Conservation (phyloP, 2,888 invertebrate genomes). For the Leptura quadrifasciata region DNA sequence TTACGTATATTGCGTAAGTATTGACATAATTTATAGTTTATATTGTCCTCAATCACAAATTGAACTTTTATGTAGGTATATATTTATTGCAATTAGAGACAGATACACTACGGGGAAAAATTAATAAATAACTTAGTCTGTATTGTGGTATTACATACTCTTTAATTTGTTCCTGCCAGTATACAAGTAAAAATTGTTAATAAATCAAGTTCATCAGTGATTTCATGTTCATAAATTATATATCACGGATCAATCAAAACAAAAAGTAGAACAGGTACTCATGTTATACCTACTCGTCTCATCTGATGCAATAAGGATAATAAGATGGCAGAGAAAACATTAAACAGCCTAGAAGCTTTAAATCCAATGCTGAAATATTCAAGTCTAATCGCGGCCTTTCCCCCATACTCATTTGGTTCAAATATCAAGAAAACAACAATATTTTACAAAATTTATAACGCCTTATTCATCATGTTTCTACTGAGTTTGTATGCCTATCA, state of each 20-base stretch:
- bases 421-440: not conserved
- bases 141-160: no score
- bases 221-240: not conserved
- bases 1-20: no score
- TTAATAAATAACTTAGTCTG: no score
- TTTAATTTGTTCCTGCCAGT: no score
- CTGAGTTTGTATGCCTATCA: not conserved
- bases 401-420: conserved; percentile 9
- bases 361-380: conserved; percentile 17
- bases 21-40: no score
- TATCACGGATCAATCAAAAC: not conserved
- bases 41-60: no score
- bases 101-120: no score
- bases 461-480: not conserved
- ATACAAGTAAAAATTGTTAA: not conserved
- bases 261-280: not conserved
- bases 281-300: not conserved
- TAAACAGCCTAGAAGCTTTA: not conserved
- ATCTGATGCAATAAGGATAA: not conserved
- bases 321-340: not conserved
- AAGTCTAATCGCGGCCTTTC: not conserved
- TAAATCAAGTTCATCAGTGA: not conserved
- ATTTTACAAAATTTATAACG: conserved; percentile 12
- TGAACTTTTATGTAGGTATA: no score
- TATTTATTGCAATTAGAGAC: no score